Conservation (phyloP, 1,140 invertebrate genomes). For the Homalodisca vitripennis region DNA sequence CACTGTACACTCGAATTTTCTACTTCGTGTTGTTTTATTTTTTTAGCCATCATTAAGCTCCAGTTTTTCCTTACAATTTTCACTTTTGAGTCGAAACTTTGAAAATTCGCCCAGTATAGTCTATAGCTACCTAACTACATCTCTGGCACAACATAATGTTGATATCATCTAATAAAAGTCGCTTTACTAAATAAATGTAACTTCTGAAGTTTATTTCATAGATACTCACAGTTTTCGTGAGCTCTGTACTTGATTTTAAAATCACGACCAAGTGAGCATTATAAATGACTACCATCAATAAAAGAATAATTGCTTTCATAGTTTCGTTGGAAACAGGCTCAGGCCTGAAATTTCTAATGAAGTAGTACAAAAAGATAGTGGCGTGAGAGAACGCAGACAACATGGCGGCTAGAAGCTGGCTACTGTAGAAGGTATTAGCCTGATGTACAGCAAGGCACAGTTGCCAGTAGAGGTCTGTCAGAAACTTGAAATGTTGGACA, state of each 20-base stretch:
- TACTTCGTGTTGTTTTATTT: too few species aligned
- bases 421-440: constrained; percentile 2
- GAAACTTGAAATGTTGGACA: neutral
- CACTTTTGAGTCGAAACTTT: too few species aligned
- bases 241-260: neutral
- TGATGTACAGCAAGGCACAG: neutral
- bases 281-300: neutral
- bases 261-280: neutral
- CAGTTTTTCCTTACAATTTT: too few species aligned
- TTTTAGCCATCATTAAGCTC: too few species aligned
- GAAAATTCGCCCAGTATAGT: too few species aligned
- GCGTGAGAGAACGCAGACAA: neutral
- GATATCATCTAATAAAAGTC: too few species aligned
- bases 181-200: too few species aligned
- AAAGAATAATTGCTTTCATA: neutral
- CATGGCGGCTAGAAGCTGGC: neutral
- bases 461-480: neutral
- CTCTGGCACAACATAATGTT: too few species aligned
- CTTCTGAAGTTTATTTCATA: too few species aligned
- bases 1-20: too few species aligned
- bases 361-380: neutral
- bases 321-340: neutral
- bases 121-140: too few species aligned
- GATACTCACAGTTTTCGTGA: neutral
- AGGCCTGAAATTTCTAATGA: neutral